These are phyloP conservation scores for Arvicola amphibius DNA, from an alignment of 2,797 vertebrate genomes.

Conservation along the genomic window DNA sequence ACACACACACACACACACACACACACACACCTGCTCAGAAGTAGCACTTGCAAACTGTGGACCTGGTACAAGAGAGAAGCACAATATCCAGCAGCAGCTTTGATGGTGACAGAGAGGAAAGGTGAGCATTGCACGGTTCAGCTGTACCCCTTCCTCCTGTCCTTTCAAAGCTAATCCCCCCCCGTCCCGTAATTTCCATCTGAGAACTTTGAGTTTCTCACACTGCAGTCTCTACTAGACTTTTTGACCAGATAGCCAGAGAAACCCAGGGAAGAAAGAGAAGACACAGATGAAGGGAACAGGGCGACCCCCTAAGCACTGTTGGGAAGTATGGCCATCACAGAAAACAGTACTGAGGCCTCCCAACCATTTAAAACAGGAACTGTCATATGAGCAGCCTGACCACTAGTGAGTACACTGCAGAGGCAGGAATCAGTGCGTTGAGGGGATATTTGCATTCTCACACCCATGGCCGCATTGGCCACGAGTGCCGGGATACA, in stretches of 20 bases:
- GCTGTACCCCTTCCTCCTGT: neutral
- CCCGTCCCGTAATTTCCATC: neutral
- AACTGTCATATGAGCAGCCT: accelerated
- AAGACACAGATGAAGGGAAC: neutral
- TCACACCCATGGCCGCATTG: too few relatives aligned
- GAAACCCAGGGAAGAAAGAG: neutral
- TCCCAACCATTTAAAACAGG: neutral
- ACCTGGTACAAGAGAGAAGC: neutral
- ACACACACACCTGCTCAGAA: neutral
- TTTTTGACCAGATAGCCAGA: neutral
- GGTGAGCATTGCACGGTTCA: neutral
- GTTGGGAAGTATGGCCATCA: neutral
- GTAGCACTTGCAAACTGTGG: neutral
- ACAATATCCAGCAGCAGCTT: neutral
- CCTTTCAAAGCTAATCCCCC: neutral
- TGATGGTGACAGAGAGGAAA: neutral
- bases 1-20: neutral
- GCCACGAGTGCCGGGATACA: neutral
- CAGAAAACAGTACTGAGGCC: neutral
- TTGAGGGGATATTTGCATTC: too few relatives aligned
- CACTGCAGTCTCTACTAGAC: neutral
- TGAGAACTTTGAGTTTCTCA: neutral
- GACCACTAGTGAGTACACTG: neutral
- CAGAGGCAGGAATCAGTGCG: too few relatives aligned
- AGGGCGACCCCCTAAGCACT: neutral